Percentiles rank a stretch among this genome's conserved stretches.
These are phyloP conservation scores for Thermophis baileyi DNA, from an alignment of 2,113 vertebrate genomes.

Conservation along the genomic window DNA sequence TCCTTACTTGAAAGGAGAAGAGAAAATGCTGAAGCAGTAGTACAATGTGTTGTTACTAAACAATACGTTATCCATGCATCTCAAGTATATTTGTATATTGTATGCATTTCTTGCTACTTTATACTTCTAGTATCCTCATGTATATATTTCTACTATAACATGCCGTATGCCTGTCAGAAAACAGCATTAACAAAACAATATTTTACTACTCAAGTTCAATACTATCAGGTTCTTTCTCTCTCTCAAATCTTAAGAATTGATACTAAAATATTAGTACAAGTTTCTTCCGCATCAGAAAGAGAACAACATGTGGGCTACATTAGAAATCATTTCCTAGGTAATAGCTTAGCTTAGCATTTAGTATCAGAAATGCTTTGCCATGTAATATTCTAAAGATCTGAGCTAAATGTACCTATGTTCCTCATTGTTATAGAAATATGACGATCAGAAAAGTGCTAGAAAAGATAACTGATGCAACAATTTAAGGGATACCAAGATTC, in stretches of 20 bases:
- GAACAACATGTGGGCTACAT: neutral
- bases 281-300: neutral
- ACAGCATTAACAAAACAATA: neutral
- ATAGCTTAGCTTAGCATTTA: neutral
- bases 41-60: neutral
- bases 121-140: neutral
- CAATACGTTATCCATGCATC: neutral
- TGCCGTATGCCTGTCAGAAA: neutral
- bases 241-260: neutral
- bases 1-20: neutral
- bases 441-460: neutral
- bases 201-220: neutral
- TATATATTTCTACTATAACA: neutral
- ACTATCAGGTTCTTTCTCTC: neutral
- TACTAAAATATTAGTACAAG: neutral
- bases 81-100: neutral
- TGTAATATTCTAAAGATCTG: neutral
- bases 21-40: neutral
- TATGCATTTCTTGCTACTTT: neutral
- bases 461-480: neutral
- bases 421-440: neutral
- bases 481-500: neutral
- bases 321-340: neutral
- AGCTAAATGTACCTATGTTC: neutral
- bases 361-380: neutral